Conservation (phyloP, 2,888 invertebrate genomes). For the Rhogogaster chlorosoma region DNA sequence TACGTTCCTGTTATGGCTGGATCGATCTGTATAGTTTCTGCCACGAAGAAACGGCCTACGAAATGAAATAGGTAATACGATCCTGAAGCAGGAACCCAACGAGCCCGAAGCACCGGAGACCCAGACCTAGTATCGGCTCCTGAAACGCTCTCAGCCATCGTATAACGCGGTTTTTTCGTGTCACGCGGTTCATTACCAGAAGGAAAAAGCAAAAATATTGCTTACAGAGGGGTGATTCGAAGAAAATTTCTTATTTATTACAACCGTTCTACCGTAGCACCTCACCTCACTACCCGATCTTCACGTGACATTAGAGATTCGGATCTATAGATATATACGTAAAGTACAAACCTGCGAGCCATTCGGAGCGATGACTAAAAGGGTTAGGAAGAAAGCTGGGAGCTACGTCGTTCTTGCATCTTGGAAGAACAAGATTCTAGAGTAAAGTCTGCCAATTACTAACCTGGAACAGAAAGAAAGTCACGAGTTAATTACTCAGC, state of each 20-base stretch:
- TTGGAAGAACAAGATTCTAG: not conserved
- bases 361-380: not conserved
- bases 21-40: slow-evolving; percentile 38
- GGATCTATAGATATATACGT: not conserved
- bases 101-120: not conserved
- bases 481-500: slow-evolving; percentile 8
- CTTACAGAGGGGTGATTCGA: not conserved
- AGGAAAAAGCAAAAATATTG: not conserved
- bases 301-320: not conserved
- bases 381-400: not conserved
- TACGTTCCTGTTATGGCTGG: slow-evolving; percentile 47
- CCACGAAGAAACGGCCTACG: slow-evolving; percentile 32
- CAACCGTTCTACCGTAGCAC: not conserved
- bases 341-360: slow-evolving; percentile 1
- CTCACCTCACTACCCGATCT: not conserved
- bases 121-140: not conserved
- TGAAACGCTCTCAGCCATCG: slow-evolving; percentile 2
- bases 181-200: slow-evolving; percentile 31
- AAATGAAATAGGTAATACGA: slow-evolving; percentile 43
- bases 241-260: not conserved
- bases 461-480: slow-evolving; percentile 43
- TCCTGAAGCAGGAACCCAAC: slow-evolving; percentile 6
- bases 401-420: not conserved
- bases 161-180: not conserved
- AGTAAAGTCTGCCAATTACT: slow-evolving; percentile 13